Base-by-base conservation (phyloP, 2,113 vertebrate genomes). In the Bubalus kerabau region DNA sequence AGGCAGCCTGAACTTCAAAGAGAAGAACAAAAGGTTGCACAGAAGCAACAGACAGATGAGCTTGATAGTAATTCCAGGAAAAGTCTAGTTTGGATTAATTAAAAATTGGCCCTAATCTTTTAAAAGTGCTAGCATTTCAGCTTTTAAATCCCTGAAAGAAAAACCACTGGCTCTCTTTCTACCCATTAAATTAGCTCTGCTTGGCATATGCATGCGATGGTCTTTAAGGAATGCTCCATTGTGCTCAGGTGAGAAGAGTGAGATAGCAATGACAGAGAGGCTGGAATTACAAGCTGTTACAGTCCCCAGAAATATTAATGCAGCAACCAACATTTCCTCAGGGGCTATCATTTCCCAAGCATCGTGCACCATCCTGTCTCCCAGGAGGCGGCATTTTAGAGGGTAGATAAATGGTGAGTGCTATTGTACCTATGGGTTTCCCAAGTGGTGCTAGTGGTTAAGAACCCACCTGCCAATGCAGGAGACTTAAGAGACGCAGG, bases 31-130 rank as follows among this genome's bases (percentile, higher is more conserved):
- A 52, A 32, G 28, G 3, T 3, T 54, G 9, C 15, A 30, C n/a
- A 80, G 48, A 81, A 74, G 76, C 56, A 59, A 90, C 32, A 67
- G 83, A 88, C 84, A 87, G 36, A 71, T 62, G 93, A 92, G 84
- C 74, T 74, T 62, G 46, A 87, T 80, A 83, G n/a, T 40, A 87
- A 90, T 56, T 71, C 26, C 14, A 57, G 71, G 9, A 80, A 64
- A 40, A 40, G 19, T 59, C 54, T 60, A 67, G 11, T 43, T 43
- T 32, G 60, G 32, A 67, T 71, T 92, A 80, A 80, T 84, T 78
- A 90, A 90, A 95, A 87, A 50, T 43, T 78, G 54, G 78, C n/a
- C 64, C 50, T 93, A 78, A 94, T 89, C 56, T 81, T 95, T 97
- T 76, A 57, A 94, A 93, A 94, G 50, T 52, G n/a, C 52, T 84